Percentiles rank a stretch among this genome's conserved stretches.
These are phyloP conservation scores for Anthoscopus minutus DNA, from an alignment of 2,113 vertebrate species.

Conservation along the genomic window DNA sequence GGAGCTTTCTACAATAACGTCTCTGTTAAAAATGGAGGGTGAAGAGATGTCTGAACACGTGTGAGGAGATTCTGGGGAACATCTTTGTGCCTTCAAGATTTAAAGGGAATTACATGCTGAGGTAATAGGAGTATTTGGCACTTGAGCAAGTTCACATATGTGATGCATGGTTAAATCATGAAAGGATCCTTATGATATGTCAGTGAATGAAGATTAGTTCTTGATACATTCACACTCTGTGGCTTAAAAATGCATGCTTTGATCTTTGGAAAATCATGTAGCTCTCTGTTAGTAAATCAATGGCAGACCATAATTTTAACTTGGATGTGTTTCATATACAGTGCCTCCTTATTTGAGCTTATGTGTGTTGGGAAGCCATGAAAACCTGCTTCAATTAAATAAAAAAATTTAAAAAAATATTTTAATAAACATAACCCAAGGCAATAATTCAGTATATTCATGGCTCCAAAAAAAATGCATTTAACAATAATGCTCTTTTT, in stretches of 20 bases:
- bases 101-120: not conserved
- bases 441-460: not conserved
- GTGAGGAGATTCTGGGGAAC: not conserved
- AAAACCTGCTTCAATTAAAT: not conserved
- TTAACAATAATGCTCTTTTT: not conserved
- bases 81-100: not conserved
- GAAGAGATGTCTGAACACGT: not conserved
- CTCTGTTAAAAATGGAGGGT: not conserved
- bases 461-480: not conserved
- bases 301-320: not conserved
- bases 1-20: not conserved
- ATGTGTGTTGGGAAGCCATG: not conserved
- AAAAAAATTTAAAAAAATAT: not conserved
- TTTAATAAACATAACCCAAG: not conserved
- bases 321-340: not conserved
- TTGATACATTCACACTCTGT: not conserved
- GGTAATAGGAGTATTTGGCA: not conserved
- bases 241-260: not conserved
- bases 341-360: not conserved
- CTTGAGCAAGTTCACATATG: not conserved
- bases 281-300: not conserved
- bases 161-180: not conserved
- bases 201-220: not conserved
- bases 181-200: not conserved
- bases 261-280: not conserved